Base-by-base conservation (phyloP, 2,888 invertebrate species). In the Philhelius pedissequus region DNA sequence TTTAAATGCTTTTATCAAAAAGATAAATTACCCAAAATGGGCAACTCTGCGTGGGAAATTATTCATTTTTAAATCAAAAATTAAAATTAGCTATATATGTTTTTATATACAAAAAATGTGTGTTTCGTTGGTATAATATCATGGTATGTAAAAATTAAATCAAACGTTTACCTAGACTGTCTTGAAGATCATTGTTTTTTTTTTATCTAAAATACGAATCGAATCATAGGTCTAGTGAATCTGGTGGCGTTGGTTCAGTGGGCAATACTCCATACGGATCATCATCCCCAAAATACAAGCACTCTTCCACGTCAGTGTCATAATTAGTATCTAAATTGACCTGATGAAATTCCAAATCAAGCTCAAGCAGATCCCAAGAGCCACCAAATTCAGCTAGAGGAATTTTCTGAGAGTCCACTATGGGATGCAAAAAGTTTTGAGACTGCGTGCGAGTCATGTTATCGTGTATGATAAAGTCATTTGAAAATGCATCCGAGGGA, bases 361-460 rank as follows among this genome's bases (percentile, higher is more conserved):
- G 92, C 89, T 94, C 94, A 35, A 94, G 92, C 20, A 94, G 92
- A 89, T 94, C 94, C 94, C 94, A 94, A 73, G 94, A 92, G 86
- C 94, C 94, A 52, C 93, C 93, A 70, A 91, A 91, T 71, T 90
- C 89, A 3, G 90, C 90, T n/a, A 91, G 74, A 0, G 91, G 90
- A 75, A 91, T 89, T 20, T 79, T 86, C 27, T 71, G 45, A 1
- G 70, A 3, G n/a, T 27, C 30, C 3, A 71, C 8, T 22, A 58
- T 64, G 2, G 79, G 54, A 40, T 66, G 74, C 15, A 62, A n/a
- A 18, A 76, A 50, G 20, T 43, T 80, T 45, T 73, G 68, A 11
- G 22, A 64, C 22, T 64, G 75, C 90, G 5, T 92, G 91, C 58
- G 73, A 90, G 6, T 92, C 91, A 27, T 91, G 91, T 54, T 86